Percentiles rank a stretch among this genome's conserved stretches.
phyloP scores from a whole-genome alignment of 2,113 vertebrate genomes.

The Nycticebus coucang region DNA sequence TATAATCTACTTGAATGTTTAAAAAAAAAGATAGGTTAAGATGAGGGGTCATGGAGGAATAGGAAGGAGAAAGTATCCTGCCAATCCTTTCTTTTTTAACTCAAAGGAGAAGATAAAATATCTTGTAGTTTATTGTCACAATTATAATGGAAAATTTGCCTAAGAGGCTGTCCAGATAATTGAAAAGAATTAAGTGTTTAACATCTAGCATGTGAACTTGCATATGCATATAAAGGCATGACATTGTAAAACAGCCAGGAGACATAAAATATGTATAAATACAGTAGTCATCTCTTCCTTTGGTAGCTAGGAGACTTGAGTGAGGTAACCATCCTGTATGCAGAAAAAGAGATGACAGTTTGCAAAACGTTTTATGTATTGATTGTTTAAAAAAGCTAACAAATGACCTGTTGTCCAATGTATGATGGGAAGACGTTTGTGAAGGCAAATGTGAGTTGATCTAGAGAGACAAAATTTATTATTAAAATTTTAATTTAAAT shows the following conservation, averaged over 20 bases:
- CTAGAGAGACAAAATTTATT: slow-evolving; percentile 1
- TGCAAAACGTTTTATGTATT: background rate
- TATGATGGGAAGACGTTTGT: background rate
- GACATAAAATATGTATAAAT: background rate
- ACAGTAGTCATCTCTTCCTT: background rate
- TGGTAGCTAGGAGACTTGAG: background rate
- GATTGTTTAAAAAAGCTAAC: background rate
- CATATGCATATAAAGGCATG: background rate
- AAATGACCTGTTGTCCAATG: background rate
- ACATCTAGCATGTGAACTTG: background rate
- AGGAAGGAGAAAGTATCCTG: background rate
- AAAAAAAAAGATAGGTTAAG: background rate
- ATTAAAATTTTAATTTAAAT: background rate
- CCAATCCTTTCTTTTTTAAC: background rate
- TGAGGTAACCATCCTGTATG: background rate
- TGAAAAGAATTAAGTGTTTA: slow-evolving; percentile 15
- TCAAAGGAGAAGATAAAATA: background rate
- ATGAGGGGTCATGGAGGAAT: background rate
- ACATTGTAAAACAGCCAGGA: background rate
- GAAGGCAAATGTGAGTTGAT: background rate
- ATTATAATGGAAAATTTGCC: slow-evolving; percentile 13
- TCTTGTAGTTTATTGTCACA: background rate
- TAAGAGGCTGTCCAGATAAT: background rate
- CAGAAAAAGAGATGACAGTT: background rate
- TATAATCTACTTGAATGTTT: background rate